Evolutionary conservation across 2,888 invertebrate genomes (phyloP), one percentile per base, ranked within the genome.

Genomic region (Plusia festucae): DNA sequence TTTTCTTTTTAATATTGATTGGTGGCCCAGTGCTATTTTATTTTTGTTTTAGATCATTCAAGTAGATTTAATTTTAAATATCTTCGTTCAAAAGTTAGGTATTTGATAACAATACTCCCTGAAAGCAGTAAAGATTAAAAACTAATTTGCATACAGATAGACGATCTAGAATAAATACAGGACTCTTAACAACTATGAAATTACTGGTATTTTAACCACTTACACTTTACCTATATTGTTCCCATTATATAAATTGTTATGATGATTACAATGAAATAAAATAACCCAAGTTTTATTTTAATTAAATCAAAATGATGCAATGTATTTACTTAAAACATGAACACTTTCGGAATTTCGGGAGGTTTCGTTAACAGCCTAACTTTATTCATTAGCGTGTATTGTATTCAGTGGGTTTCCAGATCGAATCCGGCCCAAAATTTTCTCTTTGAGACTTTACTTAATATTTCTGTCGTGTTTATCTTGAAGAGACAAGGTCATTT

Each of bases 331-430:
- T 88, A 87, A 89, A 91, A 90, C 88, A 88, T 86, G 87, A 91
- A 89, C 89, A 90, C 88, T 91, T 88, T 87, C 91, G 88, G 86
- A 91, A 92, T 93, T 90, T 88, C 88, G 69, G 89, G 90, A 90
- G 88, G 89, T 88, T 93, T 91, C 92, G 92, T 91, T 93, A 93
- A 91, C 93, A 93, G 88, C 88, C 88, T 81, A 94, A 94, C 93
- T 94, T 93, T 93, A 93, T 94, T 94, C 93, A 93, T 94, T 94
- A 93, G 88, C 89, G 90, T 92, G 92, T 90, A 93, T 94, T 94
- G 93, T 93, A 92, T 92, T 88, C 86, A 82, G 87, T 92, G 93
- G 91, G 92, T 90, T 91, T 88, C 88, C 91, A 92, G 91, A 92
- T 91, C 89, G 86, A 91, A 89, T 88, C 85, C 82, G 83, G 82